Conservation (phyloP, 2,797 vertebrate genomes). For the Artibeus jamaicensis region DNA sequence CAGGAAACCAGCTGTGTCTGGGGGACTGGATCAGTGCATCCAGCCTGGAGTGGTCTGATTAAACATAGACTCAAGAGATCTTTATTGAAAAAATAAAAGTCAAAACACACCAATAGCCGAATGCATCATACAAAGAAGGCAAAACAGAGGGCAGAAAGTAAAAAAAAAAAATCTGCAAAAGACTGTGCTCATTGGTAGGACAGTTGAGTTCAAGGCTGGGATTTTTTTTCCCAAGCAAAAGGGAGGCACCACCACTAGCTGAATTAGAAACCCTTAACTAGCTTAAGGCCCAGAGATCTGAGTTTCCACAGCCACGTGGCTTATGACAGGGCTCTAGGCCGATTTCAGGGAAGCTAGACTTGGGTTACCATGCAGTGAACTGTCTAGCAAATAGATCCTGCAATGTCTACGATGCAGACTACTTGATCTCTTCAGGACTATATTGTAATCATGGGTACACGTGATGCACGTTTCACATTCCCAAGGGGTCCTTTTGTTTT, state of each 20-base stretch:
- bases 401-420: not conserved
- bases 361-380: not conserved
- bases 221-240: not conserved
- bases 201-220: not conserved
- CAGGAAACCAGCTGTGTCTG: constrained; percentile 68
- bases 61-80: constrained; percentile 74
- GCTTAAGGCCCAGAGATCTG: not conserved
- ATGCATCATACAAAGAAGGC: not conserved
- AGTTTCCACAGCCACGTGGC: not conserved
- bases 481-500: constrained; percentile 72
- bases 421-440: constrained; percentile 75
- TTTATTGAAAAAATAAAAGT: constrained; percentile 25
- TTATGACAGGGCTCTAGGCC: not conserved
- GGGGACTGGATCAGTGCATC: constrained; percentile 54
- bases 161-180: constrained; percentile 21
- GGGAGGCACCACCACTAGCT: not conserved
- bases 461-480: constrained; percentile 70
- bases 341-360: not conserved
- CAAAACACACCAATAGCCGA: not conserved
- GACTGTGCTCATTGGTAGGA: not conserved
- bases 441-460: constrained; percentile 78
- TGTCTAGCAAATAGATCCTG: constrained; percentile 37
- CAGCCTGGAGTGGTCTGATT: constrained; percentile 50
- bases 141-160: constrained; percentile 3
- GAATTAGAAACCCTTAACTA: constrained; percentile 28